A percentile compares a stretch with the other conserved stretches of the same genome.
Conservation (phyloP, 2,113 vertebrate species). For the Oreochromis aureus region DNA sequence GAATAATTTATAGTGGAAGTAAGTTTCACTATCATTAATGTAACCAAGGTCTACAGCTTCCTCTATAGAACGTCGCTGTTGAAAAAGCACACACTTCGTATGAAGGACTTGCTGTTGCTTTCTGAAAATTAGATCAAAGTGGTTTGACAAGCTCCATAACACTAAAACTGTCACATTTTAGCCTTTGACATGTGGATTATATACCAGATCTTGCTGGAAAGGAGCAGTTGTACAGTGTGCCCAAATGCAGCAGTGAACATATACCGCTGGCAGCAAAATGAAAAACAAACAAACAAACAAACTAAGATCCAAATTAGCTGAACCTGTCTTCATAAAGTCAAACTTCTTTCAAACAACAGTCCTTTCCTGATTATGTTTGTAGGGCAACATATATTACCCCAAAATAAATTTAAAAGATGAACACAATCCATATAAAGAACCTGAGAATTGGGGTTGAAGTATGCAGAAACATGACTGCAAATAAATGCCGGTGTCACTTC, state of each 20-base stretch:
- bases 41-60: background rate
- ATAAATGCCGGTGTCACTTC: background rate
- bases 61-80: background rate
- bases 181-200: background rate
- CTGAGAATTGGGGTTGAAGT: background rate
- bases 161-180: background rate
- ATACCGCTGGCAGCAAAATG: background rate
- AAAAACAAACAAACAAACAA: background rate
- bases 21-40: background rate
- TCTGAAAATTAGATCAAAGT: background rate
- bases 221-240: background rate
- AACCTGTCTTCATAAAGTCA: background rate
- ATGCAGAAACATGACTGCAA: background rate
- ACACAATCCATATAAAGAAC: background rate
- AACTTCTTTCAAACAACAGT: background rate
- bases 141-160: background rate
- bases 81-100: background rate
- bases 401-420: background rate
- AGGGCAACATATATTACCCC: background rate
- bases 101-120: background rate
- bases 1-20: background rate
- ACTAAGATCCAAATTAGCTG: slow-evolving; percentile 41
- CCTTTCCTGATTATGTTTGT: background rate
- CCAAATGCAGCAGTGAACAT: slow-evolving; percentile 3
- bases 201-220: background rate